Evolutionary conservation across 2,113 vertebrate genomes (phyloP).

Genomic region (Perccottus glenii): DNA sequence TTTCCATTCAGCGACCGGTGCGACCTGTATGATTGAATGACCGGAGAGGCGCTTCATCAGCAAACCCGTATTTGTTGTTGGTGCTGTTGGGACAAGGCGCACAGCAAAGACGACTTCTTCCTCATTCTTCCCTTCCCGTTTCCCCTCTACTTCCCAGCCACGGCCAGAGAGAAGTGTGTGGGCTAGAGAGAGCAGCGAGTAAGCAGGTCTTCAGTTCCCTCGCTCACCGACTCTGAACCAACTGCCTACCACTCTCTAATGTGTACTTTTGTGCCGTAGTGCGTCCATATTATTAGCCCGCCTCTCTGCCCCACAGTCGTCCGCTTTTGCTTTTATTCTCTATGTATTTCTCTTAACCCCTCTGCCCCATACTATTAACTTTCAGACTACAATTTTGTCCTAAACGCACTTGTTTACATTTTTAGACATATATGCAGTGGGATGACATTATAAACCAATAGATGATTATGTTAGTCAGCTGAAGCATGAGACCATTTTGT

Average conservation of each 20-base stretch:
- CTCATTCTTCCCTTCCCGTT: constrained; percentile 76
- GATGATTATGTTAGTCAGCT: too few relatives aligned
- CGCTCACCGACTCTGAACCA: constrained; percentile 47
- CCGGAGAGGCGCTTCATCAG: constrained; percentile 73
- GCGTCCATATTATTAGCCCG: constrained; percentile 3
- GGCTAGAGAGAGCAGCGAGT: constrained; percentile 12
- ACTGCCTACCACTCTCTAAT: constrained; percentile 18
- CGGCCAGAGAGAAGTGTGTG: constrained; percentile 16
- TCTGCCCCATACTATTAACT: neutral
- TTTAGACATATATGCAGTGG: too few relatives aligned
- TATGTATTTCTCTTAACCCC: neutral
- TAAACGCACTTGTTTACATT: too few relatives aligned
- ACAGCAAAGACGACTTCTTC: constrained; percentile 73
- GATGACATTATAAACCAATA: too few relatives aligned
- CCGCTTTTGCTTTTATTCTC: neutral
- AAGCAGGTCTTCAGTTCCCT: constrained; percentile 52
- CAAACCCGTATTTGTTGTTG: constrained; percentile 66
- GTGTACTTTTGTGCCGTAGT: constrained; percentile 18
- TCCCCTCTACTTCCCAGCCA: constrained; percentile 28
- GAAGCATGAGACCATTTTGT: too few relatives aligned
- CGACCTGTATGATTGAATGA: constrained; percentile 75
- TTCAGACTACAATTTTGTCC: neutral
- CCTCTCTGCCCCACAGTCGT: neutral
- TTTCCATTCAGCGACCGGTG: constrained; percentile 63
- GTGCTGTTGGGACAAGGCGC: constrained; percentile 58